A percentile compares a stretch with the other conserved stretches of the same genome.
Conservation (phyloP, 2,113 vertebrate genomes). For the Melanerpes formicivorus region DNA sequence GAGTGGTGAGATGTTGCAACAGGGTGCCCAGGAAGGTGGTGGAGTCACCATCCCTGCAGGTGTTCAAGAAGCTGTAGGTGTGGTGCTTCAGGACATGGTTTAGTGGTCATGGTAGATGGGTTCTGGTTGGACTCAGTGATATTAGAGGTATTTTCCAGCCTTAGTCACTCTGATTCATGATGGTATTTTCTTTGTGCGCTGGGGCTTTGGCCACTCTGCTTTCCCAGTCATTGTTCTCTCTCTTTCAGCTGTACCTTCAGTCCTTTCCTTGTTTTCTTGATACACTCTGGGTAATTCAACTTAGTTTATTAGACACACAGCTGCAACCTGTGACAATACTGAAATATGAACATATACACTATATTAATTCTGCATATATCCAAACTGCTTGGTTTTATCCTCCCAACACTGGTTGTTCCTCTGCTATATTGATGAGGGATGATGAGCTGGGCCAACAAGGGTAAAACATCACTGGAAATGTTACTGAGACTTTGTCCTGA, state of each 20-base stretch:
- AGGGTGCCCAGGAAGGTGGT: too few species aligned
- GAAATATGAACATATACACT: background rate
- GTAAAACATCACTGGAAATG: background rate
- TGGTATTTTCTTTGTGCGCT: background rate
- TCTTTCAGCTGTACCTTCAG: background rate
- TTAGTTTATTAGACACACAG: background rate
- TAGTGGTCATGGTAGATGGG: too few species aligned
- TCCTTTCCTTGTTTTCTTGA: background rate
- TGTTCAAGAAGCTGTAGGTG: too few species aligned
- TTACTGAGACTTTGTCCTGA: background rate
- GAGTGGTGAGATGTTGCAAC: too few species aligned
- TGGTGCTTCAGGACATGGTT: too few species aligned
- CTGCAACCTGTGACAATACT: background rate
- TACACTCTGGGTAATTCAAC: background rate
- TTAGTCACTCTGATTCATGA: background rate
- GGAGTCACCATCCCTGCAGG: too few species aligned
- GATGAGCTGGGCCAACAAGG: background rate
- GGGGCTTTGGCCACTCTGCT: background rate
- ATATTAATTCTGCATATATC: background rate
- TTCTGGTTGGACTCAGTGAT: too few species aligned
- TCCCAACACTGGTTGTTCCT: background rate
- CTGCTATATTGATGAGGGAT: background rate
- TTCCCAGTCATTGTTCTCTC: background rate
- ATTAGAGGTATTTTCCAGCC: too few species aligned
- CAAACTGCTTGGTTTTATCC: background rate